A percentile compares a stretch with the other conserved stretches of the same genome.
These are phyloP conservation scores for Mus spicilegus DNA, from an alignment of 2,113 vertebrate species.

Conservation along the genomic window DNA sequence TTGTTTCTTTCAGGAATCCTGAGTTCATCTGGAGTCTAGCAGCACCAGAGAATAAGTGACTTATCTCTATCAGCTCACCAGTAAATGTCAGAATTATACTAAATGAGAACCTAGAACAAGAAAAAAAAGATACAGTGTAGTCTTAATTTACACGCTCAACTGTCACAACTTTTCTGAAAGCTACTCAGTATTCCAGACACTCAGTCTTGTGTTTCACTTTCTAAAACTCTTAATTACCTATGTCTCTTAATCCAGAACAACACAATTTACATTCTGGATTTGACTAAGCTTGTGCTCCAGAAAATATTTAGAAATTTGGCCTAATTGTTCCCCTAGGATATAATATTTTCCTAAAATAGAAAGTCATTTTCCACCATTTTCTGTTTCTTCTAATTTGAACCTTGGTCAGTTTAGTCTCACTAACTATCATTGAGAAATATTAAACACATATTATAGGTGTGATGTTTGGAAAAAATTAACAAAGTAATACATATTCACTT, in stretches of 20 bases:
- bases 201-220: background rate
- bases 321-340: background rate
- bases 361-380: constrained; percentile 42
- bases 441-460: constrained; percentile 42
- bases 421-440: constrained; percentile 13
- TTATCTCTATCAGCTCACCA: background rate
- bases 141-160: constrained; percentile 30
- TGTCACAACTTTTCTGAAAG: constrained; percentile 6
- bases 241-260: background rate
- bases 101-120: background rate
- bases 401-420: background rate
- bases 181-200: background rate
- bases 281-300: background rate
- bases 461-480: constrained; percentile 38
- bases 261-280: background rate
- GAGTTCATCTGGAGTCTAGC: background rate
- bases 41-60: background rate
- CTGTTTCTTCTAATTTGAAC: background rate
- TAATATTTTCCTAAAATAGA: background rate
- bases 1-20: background rate
- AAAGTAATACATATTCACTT: constrained; percentile 54
- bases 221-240: background rate
- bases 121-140: background rate
- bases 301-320: background rate
- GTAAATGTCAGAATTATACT: background rate